These are phyloP conservation scores for Lasioglossum malachurum DNA, from an alignment of 2,888 invertebrate genomes.

Conservation along the genomic window DNA sequence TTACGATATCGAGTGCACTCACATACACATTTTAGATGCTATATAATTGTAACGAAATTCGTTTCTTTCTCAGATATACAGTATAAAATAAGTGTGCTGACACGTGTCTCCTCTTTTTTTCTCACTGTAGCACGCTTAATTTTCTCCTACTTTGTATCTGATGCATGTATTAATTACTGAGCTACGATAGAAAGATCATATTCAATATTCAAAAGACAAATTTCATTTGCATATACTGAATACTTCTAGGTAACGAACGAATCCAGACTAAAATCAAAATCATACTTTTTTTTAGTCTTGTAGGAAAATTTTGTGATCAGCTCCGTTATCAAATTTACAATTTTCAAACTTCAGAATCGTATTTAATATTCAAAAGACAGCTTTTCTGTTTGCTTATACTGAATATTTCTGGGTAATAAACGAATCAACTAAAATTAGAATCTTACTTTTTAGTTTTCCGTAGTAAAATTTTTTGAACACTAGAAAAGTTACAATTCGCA, in stretches of 20 bases:
- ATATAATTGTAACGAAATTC: constrained; percentile 20
- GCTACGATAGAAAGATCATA: neutral
- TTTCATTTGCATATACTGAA: neutral
- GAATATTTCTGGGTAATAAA: constrained; percentile 20
- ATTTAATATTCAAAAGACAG: neutral
- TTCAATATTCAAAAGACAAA: neutral
- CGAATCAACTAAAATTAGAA: constrained; percentile 29
- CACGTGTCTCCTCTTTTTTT: neutral
- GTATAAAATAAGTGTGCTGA: constrained; percentile 25
- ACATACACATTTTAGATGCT: constrained; percentile 12
- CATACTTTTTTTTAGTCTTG: neutral
- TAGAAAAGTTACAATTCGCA: constrained; percentile 30
- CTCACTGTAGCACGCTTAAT: neutral
- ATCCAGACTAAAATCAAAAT: neutral
- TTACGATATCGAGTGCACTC: constrained; percentile 17
- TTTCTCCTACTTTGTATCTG: neutral
- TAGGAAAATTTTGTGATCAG: neutral
- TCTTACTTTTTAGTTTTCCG: constrained; percentile 3
- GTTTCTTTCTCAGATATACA: constrained; percentile 22
- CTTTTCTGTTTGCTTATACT: neutral
- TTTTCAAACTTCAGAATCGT: neutral
- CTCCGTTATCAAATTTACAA: neutral
- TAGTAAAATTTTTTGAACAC: constrained; percentile 30
- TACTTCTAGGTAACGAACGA: neutral
- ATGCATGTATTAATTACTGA: neutral